phyloP scores from a whole-genome alignment of 1,140 invertebrate species.

The Melipona quadrifasciata region DNA sequence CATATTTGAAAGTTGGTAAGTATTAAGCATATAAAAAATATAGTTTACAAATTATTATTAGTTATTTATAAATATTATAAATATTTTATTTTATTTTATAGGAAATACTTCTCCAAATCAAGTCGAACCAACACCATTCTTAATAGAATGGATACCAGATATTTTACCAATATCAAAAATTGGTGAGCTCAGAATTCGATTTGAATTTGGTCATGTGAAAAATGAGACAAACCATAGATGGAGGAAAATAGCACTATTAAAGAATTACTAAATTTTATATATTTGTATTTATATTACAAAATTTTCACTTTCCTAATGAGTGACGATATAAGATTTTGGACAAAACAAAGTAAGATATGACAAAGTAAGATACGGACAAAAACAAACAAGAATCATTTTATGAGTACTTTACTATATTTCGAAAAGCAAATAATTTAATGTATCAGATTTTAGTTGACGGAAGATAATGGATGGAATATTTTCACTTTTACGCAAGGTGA shows the following conservation, averaged over 20 bases:
- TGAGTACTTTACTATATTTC: slow-evolving; percentile 11
- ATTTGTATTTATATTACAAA: slow-evolving; percentile 28
- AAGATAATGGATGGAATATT: background rate
- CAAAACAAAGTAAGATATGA: no score
- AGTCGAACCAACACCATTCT: slow-evolving; percentile 86
- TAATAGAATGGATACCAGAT: slow-evolving; percentile 90
- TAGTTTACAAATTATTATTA: background rate
- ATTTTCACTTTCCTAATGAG: slow-evolving; percentile 48
- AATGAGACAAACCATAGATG: slow-evolving; percentile 72
- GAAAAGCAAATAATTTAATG: slow-evolving; percentile 9
- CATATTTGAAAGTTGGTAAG: slow-evolving; percentile 88
- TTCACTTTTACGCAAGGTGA: background rate
- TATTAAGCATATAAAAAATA: slow-evolving; percentile 32
- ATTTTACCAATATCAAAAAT: slow-evolving; percentile 87
- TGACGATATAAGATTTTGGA: no score
- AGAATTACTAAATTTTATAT: slow-evolving; percentile 64
- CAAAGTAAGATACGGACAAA: slow-evolving; percentile 8
- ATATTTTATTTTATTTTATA: slow-evolving; percentile 68
- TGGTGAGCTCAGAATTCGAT: slow-evolving; percentile 86
- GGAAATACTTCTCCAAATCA: slow-evolving; percentile 84
- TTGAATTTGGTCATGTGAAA: slow-evolving; percentile 85
- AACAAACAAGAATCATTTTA: background rate
- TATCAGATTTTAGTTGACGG: background rate
- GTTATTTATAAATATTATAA: background rate
- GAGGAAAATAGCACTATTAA: slow-evolving; percentile 68